Evolutionary conservation across 1,140 invertebrate species (phyloP).

Genomic region (Belonocnema kinseyi): DNA sequence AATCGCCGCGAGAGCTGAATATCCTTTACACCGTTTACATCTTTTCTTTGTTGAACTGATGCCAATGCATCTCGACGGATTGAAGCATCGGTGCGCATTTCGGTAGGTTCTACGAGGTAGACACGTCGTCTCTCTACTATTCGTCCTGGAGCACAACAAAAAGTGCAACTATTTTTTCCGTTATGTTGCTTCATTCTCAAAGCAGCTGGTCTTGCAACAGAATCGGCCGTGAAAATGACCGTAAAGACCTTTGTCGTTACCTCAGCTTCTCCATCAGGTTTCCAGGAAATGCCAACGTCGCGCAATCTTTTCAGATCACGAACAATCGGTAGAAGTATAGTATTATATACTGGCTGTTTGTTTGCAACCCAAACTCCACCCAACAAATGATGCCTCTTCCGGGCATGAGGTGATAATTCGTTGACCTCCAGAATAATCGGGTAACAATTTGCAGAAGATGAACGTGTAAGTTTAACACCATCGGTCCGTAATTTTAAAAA

Average conservation of each 20-base stretch:
- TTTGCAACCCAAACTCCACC: slow-evolving; percentile 9
- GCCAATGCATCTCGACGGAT: not conserved
- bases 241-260: too few relatives aligned
- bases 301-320: not conserved
- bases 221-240: too few relatives aligned
- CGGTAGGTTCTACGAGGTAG: not conserved
- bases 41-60: not conserved
- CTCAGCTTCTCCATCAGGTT: too few relatives aligned
- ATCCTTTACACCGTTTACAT: not conserved
- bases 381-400: slow-evolving; percentile 2
- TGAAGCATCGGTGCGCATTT: slow-evolving; percentile 13
- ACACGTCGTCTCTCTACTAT: too few relatives aligned
- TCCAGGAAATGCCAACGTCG: not conserved
- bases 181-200: too few relatives aligned
- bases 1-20: too few relatives aligned
- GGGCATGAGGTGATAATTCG: slow-evolving; percentile 24
- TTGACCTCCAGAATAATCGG: slow-evolving; percentile 19
- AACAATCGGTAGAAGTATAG: not conserved
- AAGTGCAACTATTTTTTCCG: too few relatives aligned
- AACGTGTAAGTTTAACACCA: too few relatives aligned
- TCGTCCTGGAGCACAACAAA: too few relatives aligned
- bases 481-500: too few relatives aligned
- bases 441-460: not conserved
- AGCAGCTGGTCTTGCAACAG: too few relatives aligned
- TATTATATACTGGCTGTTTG: not conserved